Percentiles rank a stretch among this genome's conserved stretches.
phyloP scores from a whole-genome alignment of 2,888 invertebrate species.

The Chrysotoxum bicinctum region DNA sequence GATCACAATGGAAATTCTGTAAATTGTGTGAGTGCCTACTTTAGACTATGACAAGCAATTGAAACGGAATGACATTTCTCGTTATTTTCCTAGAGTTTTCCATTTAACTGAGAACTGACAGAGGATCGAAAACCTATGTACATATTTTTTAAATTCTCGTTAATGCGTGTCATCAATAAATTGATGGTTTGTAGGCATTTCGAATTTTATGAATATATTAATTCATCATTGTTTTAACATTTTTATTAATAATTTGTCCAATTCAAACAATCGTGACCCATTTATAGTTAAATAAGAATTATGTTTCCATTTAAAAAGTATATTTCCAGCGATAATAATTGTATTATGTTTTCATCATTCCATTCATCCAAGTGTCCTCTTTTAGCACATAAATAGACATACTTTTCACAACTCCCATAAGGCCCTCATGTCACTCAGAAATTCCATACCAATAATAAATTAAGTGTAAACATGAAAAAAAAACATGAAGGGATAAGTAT shows the following conservation, averaged over 20 bases:
- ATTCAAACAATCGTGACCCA: background rate
- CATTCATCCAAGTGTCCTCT: background rate
- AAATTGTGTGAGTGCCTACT: too few relatives aligned
- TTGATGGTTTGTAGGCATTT: too few relatives aligned
- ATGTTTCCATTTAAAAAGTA: background rate
- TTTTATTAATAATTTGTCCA: background rate
- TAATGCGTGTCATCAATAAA: too few relatives aligned
- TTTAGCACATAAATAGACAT: background rate
- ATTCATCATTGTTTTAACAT: background rate
- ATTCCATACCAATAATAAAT: slow-evolving; percentile 13
- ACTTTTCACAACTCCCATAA: background rate
- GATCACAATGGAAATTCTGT: too few relatives aligned
- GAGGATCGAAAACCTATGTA: too few relatives aligned
- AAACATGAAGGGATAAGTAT: background rate
- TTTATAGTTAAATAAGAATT: too few relatives aligned
- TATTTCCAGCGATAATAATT: background rate
- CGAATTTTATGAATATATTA: too few relatives aligned
- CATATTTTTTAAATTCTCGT: too few relatives aligned
- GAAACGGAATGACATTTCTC: too few relatives aligned
- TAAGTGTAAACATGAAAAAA: background rate
- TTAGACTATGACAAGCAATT: too few relatives aligned
- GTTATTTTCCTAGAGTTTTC: too few relatives aligned
- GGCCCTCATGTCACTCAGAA: background rate
- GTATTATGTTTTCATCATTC: background rate
- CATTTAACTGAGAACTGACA: too few relatives aligned